Evolutionary conservation across 2,888 invertebrate species (phyloP).

Genomic region (Hanleya hanleyi): DNA sequence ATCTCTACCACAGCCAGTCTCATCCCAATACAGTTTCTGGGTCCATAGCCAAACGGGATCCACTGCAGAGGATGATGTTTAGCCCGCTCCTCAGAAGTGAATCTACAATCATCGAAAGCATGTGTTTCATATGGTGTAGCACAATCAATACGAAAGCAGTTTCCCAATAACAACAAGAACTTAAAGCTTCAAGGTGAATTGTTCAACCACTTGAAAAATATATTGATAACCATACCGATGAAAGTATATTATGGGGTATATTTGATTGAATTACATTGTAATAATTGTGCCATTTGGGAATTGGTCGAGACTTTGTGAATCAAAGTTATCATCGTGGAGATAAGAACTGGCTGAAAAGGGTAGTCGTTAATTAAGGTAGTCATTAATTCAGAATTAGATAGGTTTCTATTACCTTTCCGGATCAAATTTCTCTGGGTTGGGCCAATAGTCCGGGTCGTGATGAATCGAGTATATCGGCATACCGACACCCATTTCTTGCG

Average conservation of each 20-base stretch:
- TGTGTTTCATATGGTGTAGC: too few relatives aligned
- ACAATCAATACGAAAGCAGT: too few relatives aligned
- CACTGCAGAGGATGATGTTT: conserved; percentile 15
- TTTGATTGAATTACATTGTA: too few relatives aligned
- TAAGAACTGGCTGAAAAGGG: conserved; percentile 32
- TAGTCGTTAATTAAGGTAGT: conserved; percentile 29
- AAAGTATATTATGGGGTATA: too few relatives aligned
- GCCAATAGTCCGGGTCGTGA: conserved; percentile 10
- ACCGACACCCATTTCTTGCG: background rate
- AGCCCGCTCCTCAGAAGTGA: conserved; percentile 14
- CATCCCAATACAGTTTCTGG: conserved; percentile 47
- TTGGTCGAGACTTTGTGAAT: too few relatives aligned
- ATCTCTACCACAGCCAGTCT: conserved; percentile 44
- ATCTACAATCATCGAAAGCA: conserved; percentile 24
- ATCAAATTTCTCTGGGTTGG: conserved; percentile 1
- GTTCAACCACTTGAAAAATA: too few relatives aligned
- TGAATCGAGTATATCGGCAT: background rate
- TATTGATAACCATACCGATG: too few relatives aligned
- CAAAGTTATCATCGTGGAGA: conserved; percentile 33
- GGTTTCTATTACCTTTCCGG: conserved; percentile 15
- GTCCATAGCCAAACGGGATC: conserved; percentile 39
- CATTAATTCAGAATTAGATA: conserved; percentile 37
- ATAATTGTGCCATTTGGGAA: too few relatives aligned
- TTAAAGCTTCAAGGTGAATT: too few relatives aligned
- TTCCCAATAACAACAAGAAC: too few relatives aligned